Conservation (phyloP, 2,797 vertebrate genomes). For the Thalassophryne amazonica region DNA sequence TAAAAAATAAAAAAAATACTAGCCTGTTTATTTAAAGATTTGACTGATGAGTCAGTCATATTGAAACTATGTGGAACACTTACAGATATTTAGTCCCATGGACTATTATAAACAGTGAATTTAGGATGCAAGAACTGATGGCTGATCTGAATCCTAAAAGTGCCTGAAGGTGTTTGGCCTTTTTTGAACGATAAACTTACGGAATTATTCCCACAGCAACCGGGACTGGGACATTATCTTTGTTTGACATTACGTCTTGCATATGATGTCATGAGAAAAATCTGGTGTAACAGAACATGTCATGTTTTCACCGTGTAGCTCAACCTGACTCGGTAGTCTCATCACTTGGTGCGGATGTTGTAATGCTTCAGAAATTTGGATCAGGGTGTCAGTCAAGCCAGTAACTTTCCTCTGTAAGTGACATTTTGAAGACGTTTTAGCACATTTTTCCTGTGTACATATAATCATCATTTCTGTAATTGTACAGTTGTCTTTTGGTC, state of each 20-base stretch:
- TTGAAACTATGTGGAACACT: constrained; percentile 45
- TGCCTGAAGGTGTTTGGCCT: constrained; percentile 77
- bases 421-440: constrained; percentile 34
- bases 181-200: constrained; percentile 64
- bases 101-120: constrained; percentile 67
- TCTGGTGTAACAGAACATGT: constrained; percentile 49
- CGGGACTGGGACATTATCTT: constrained; percentile 40
- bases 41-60: constrained; percentile 41
- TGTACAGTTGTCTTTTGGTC: constrained; percentile 35
- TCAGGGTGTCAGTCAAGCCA: constrained; percentile 15
- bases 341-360: neutral
- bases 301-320: constrained; percentile 41
- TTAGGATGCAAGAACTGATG: constrained; percentile 56
- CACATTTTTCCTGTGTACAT: constrained; percentile 33
- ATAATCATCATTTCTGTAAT: constrained; percentile 36
- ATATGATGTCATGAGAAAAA: constrained; percentile 52
- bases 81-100: constrained; percentile 78
- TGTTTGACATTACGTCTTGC: constrained; percentile 59
- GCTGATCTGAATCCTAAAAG: constrained; percentile 74
- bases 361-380: constrained; percentile 9
- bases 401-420: constrained; percentile 20
- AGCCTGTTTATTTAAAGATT: constrained; percentile 48
- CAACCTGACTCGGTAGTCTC: constrained; percentile 14
- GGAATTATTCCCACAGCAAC: constrained; percentile 60
- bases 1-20: constrained; percentile 7